Conservation (phyloP, 2,113 vertebrate genomes). For the Antennarius striatus region DNA sequence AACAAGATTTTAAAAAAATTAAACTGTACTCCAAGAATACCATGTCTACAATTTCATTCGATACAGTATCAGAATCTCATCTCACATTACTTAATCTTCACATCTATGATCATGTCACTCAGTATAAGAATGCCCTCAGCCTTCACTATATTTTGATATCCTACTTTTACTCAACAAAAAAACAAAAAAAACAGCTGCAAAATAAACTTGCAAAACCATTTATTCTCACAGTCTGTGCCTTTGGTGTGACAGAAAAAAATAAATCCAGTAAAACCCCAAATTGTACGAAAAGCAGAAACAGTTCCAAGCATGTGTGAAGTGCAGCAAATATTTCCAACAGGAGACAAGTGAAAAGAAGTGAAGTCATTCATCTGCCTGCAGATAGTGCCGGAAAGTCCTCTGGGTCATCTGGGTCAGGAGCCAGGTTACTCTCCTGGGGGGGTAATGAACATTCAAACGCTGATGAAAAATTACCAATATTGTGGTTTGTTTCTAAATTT, state of each 20-base stretch:
- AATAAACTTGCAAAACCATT: conserved; percentile 59
- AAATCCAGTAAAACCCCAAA: conserved; percentile 48
- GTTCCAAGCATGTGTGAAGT: conserved; percentile 24
- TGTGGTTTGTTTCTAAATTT: no score
- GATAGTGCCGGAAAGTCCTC: conserved; percentile 93
- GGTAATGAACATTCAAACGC: neutral
- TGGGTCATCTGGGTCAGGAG: conserved; percentile 90
- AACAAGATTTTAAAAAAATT: conserved; percentile 35
- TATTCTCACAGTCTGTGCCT: conserved; percentile 52
- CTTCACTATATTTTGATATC: no score
- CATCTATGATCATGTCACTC: no score
- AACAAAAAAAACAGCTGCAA: neutral
- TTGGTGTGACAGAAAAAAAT: conserved; percentile 30
- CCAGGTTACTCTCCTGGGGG: conserved; percentile 63
- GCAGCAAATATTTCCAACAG: conserved; percentile 35
- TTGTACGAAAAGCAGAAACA: conserved; percentile 46
- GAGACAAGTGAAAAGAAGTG: neutral
- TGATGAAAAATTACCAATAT: no score
- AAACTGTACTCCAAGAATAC: conserved; percentile 47
- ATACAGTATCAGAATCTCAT: no score
- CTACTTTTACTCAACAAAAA: no score
- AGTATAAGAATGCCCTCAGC: no score
- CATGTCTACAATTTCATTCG: no score
- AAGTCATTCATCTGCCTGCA: conserved; percentile 48
- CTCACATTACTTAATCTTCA: no score